Evolutionary conservation across 92 coral and sea anemone species (phyloP).

Genomic region (Zoanthus sansibaricus): DNA sequence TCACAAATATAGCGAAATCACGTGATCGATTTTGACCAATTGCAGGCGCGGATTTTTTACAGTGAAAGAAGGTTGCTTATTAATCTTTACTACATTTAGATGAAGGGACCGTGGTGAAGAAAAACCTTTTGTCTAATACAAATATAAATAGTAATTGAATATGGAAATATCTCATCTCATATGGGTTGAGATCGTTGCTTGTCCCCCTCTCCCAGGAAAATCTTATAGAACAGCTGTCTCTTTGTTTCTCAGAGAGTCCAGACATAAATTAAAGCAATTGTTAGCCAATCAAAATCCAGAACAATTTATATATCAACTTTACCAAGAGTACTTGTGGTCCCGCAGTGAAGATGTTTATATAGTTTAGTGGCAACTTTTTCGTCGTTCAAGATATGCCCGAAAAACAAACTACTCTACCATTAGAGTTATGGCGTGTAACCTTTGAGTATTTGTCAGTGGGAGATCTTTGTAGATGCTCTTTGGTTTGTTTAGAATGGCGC

Average conservation of each 20-base stretch:
- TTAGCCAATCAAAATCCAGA: slow-evolving; percentile 24
- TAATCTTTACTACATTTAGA: too few species aligned
- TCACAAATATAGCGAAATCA: too few species aligned
- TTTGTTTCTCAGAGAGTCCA: slow-evolving; percentile 1
- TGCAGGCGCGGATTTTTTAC: too few species aligned
- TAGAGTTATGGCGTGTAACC: slow-evolving; percentile 95
- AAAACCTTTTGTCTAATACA: too few species aligned
- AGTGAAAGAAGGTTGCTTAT: too few species aligned
- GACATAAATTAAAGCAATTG: slow-evolving; percentile 1
- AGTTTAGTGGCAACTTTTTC: neutral
- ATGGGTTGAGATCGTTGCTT: too few species aligned
- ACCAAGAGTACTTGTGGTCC: neutral
- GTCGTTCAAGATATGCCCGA: slow-evolving; percentile 70
- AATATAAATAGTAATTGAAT: too few species aligned
- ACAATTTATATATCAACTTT: slow-evolving; percentile 17
- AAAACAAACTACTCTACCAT: slow-evolving; percentile 81
- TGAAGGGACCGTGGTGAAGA: too few species aligned
- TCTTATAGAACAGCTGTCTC: slow-evolving; percentile 23
- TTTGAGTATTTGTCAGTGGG: slow-evolving; percentile 78
- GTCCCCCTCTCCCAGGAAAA: neutral
- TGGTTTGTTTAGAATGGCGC: slow-evolving; percentile 94
- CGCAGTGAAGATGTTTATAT: neutral
- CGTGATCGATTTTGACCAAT: too few species aligned
- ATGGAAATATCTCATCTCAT: too few species aligned
- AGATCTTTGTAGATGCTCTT: slow-evolving; percentile 93